These are phyloP conservation scores for Pocillopora damicornis DNA, from an alignment of 64 coral and sea anemone species.

Conservation along the genomic window DNA sequence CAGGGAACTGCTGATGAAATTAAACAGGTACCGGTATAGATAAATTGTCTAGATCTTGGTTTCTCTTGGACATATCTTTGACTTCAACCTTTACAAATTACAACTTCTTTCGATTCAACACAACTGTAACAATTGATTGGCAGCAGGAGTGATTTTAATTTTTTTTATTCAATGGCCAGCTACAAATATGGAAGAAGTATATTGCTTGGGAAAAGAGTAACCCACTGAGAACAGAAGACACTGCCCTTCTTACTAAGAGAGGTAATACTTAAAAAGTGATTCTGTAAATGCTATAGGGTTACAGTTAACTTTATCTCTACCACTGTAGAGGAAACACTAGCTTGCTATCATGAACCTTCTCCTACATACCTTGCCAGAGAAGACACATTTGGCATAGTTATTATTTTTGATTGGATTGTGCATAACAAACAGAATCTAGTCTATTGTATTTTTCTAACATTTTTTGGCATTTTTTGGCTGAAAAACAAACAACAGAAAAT, in stretches of 20 bases:
- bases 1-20: constrained; percentile 81
- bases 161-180: constrained; percentile 35
- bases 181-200: constrained; percentile 98
- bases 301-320: neutral
- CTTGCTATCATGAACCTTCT: too few relatives aligned
- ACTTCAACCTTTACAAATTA: neutral
- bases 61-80: neutral
- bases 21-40: constrained; percentile 58
- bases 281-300: neutral
- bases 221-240: constrained; percentile 86
- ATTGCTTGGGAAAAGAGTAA: constrained; percentile 92
- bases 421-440: too few relatives aligned
- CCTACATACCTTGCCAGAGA: too few relatives aligned
- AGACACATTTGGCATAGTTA: too few relatives aligned
- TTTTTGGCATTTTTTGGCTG: too few relatives aligned
- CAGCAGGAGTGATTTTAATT: too few relatives aligned
- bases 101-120: too few relatives aligned
- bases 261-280: constrained; percentile 17
- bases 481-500: too few relatives aligned
- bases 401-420: too few relatives aligned
- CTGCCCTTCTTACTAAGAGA: constrained; percentile 77
- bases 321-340: too few relatives aligned
- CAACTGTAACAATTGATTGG: too few relatives aligned
- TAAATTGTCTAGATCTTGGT: neutral
- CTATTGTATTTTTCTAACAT: too few relatives aligned